Conservation (phyloP, 2,888 invertebrate species). For the Mellilla xanthometata region DNA sequence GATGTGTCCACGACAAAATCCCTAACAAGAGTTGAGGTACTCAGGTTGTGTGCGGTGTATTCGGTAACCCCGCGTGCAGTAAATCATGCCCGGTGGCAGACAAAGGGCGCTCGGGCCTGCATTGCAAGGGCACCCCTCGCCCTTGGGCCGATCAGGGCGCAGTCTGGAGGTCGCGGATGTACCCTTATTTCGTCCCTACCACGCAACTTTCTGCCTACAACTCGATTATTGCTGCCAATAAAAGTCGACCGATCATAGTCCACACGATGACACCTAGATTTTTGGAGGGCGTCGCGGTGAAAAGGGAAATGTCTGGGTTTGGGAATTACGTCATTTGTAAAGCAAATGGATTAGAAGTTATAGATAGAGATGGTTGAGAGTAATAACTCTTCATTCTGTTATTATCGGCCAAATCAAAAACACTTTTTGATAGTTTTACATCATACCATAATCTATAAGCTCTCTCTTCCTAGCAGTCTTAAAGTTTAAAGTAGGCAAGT, state of each 20-base stretch:
- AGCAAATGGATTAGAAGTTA: no score
- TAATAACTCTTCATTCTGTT: no score
- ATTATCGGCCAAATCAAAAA: no score
- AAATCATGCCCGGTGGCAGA: slow-evolving; percentile 31
- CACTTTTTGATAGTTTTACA: no score
- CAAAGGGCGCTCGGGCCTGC: slow-evolving; percentile 51
- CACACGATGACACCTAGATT: slow-evolving; percentile 20
- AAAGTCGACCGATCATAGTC: slow-evolving; percentile 24
- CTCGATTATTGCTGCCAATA: slow-evolving; percentile 28
- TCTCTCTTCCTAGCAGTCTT: no score
- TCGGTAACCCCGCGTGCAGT: slow-evolving; percentile 8
- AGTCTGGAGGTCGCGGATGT: slow-evolving; percentile 78
- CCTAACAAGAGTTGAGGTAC: no score
- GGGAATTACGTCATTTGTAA: no score
- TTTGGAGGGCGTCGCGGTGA: slow-evolving; percentile 7
- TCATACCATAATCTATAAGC: no score
- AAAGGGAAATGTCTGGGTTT: not conserved
- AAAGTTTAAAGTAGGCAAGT: no score
- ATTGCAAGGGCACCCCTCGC: slow-evolving; percentile 68
- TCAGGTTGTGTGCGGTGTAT: no score
- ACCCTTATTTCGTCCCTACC: slow-evolving; percentile 57
- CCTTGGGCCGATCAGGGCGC: slow-evolving; percentile 67
- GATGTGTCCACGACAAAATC: no score
- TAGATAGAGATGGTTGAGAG: no score
- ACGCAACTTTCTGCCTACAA: slow-evolving; percentile 36